Evolutionary conservation across 37 sponge, comb jelly and placozoan species (phyloP).

Genomic region (Aphrocallistes beatrix): DNA sequence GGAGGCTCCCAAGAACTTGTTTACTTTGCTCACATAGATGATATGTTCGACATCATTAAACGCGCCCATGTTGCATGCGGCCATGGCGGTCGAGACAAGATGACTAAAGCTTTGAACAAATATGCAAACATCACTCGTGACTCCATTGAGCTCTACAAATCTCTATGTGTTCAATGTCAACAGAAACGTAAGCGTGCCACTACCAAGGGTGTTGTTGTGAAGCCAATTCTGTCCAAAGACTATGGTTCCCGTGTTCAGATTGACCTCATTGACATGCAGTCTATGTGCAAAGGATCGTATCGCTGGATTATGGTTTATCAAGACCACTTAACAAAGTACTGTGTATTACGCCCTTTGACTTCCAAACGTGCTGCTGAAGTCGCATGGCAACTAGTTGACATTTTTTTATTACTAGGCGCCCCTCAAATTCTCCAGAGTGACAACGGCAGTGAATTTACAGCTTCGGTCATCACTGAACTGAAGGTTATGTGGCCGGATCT

Average conservation of each 20-base stretch:
- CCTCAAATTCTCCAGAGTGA: background rate
- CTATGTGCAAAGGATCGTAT: background rate
- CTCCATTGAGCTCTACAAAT: too few species aligned
- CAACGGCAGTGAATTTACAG: background rate
- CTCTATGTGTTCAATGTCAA: too few species aligned
- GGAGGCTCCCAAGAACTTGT: slow-evolving; percentile 11
- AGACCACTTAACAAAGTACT: background rate
- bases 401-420: background rate
- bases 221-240: too few species aligned
- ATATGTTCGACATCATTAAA: slow-evolving; percentile 9
- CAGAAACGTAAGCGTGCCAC: too few species aligned
- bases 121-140: too few species aligned
- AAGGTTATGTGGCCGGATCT: background rate
- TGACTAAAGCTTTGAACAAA: too few species aligned
- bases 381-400: background rate
- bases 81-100: too few species aligned
- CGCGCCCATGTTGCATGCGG: background rate
- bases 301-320: background rate
- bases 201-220: too few species aligned
- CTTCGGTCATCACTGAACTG: background rate
- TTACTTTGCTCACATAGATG: slow-evolving; percentile 19
- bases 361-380: slow-evolving; percentile 7
- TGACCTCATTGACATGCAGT: too few species aligned
- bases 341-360: background rate
- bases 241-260: too few species aligned